A percentile compares a stretch with the other conserved stretches of the same genome.
These are phyloP conservation scores for Myotis yumanensis DNA, from an alignment of 2,113 vertebrate genomes.

Conservation along the genomic window DNA sequence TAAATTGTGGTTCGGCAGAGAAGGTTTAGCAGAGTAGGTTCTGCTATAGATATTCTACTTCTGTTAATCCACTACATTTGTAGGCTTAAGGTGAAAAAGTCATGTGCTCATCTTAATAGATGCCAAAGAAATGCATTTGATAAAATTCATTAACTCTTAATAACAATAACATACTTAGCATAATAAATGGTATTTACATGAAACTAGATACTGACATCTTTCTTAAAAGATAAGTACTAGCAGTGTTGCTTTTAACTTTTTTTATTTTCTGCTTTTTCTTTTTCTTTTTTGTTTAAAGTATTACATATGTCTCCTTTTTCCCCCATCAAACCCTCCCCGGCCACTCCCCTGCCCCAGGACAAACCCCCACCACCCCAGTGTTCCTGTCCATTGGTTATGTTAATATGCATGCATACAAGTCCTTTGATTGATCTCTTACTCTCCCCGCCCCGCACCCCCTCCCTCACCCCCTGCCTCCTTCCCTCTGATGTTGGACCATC, in stretches of 20 bases:
- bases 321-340: too few relatives aligned
- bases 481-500: too few relatives aligned
- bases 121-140: background rate
- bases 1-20: background rate
- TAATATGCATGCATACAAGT: too few relatives aligned
- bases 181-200: background rate
- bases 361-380: too few relatives aligned
- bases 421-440: too few relatives aligned
- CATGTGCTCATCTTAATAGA: background rate
- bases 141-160: slow-evolving; percentile 1
- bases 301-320: too few relatives aligned
- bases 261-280: too few relatives aligned
- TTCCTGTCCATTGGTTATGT: too few relatives aligned
- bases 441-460: too few relatives aligned
- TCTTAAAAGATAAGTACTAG: background rate
- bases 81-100: background rate
- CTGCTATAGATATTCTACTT: background rate
- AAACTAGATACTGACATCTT: background rate
- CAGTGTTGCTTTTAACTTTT: background rate
- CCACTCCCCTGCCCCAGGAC: too few relatives aligned
- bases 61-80: background rate
- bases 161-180: background rate
- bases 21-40: background rate
- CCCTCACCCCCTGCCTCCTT: too few relatives aligned
- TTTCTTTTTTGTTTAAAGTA: too few relatives aligned